These are phyloP conservation scores for Platichthys flesus DNA, from an alignment of 2,113 vertebrate genomes.

Conservation along the genomic window DNA sequence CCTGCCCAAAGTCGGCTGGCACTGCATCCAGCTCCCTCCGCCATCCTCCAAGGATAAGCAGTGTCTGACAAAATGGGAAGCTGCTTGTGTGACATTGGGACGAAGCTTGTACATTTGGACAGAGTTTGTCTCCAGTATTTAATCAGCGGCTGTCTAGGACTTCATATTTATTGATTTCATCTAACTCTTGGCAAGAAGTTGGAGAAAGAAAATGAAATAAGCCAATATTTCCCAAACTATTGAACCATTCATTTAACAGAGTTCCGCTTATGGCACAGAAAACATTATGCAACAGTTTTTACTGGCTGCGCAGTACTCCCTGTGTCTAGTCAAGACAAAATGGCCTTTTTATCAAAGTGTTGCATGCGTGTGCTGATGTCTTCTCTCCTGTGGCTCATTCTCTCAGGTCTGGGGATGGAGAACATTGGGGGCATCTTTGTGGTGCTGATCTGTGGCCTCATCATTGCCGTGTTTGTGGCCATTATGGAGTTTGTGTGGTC, in stretches of 20 bases:
- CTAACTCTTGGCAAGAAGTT: neutral
- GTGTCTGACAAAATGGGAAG: neutral
- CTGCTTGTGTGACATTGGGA: neutral
- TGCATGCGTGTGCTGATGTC: neutral
- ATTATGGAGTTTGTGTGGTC: constrained; percentile 96
- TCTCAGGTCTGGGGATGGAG: constrained; percentile 89
- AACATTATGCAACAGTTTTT: neutral
- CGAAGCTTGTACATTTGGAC: neutral
- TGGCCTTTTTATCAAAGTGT: neutral
- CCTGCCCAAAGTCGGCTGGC: neutral
- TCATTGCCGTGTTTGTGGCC: constrained; percentile 93
- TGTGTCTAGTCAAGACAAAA: neutral
- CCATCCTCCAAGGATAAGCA: neutral
- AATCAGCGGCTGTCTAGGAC: neutral
- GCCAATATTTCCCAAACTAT: too few species aligned
- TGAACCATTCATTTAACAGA: too few species aligned
- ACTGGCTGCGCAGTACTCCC: neutral
- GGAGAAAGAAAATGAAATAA: neutral
- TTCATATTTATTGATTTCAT: neutral
- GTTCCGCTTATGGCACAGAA: neutral
- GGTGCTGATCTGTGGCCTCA: constrained; percentile 93
- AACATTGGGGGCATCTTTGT: constrained; percentile 95
- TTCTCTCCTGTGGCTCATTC: neutral
- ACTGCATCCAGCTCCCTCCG: neutral
- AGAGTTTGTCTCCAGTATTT: neutral